A percentile compares a stretch with the other conserved stretches of the same genome.
Evolutionary conservation across 2,113 vertebrate species (phyloP).

Genomic region (Lycocorax pyrrhopterus): DNA sequence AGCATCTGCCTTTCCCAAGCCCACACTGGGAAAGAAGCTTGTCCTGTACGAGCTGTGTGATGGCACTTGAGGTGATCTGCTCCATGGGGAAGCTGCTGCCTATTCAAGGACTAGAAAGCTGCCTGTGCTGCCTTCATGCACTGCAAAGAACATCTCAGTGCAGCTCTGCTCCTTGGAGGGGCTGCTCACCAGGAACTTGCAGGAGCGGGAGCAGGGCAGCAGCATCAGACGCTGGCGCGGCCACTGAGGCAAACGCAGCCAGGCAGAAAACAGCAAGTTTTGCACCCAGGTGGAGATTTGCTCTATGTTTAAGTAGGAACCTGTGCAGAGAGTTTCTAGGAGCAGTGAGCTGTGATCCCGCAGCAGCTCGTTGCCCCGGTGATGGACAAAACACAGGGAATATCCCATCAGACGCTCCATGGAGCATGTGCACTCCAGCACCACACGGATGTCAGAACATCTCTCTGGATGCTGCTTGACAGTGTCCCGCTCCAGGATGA

Average conservation of each 20-base stretch:
- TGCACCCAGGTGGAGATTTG: background rate
- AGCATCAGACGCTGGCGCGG: rapidly evolving
- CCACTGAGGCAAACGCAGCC: background rate
- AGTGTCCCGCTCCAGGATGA: background rate
- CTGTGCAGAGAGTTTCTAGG: background rate
- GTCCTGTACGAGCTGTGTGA: rapidly evolving
- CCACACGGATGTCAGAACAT: background rate
- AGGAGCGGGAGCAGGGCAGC: background rate
- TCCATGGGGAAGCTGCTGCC: background rate
- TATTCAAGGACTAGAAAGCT: background rate
- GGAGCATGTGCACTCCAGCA: background rate
- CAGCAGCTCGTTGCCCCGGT: rapidly evolving
- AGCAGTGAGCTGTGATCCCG: background rate
- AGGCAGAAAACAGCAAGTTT: background rate
- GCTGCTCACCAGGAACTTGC: background rate
- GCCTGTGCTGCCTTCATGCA: background rate
- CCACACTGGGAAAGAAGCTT: rapidly evolving
- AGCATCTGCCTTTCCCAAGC: background rate
- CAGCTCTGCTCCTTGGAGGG: background rate
- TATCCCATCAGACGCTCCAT: rapidly evolving
- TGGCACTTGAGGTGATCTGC: background rate
- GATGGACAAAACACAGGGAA: background rate
- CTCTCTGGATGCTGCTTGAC: background rate
- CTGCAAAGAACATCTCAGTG: background rate
- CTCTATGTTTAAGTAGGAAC: background rate